These are phyloP conservation scores for Fragum sueziense DNA, from an alignment of 2,888 invertebrate species.

Conservation along the genomic window DNA sequence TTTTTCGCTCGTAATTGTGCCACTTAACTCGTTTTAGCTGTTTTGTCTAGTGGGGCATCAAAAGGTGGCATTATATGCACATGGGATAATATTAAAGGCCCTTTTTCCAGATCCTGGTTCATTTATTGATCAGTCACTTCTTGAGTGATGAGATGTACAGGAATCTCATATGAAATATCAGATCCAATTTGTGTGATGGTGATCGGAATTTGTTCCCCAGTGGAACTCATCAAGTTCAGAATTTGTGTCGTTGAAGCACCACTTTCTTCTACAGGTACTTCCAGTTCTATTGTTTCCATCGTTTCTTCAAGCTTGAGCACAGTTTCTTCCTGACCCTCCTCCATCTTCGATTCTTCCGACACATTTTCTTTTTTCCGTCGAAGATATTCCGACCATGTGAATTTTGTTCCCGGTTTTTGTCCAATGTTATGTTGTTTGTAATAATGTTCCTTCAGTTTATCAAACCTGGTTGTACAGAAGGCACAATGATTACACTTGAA, in stretches of 20 bases:
- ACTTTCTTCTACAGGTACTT: constrained; percentile 36
- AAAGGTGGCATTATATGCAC: no score
- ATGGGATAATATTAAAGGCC: no score
- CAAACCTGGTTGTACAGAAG: constrained; percentile 84
- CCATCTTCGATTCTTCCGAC: neutral
- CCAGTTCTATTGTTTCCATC: constrained; percentile 52
- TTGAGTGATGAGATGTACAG: constrained; percentile 33
- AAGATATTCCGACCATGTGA: constrained; percentile 57
- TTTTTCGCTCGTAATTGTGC: no score
- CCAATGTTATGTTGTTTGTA: constrained; percentile 79
- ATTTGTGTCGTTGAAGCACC: constrained; percentile 36
- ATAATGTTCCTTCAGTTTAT: constrained; percentile 85
- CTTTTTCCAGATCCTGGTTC: no score
- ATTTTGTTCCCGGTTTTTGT: constrained; percentile 70
- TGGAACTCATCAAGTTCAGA: constrained; percentile 42
- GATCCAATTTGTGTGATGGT: constrained; percentile 48
- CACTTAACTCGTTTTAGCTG: no score
- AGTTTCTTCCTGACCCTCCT: neutral
- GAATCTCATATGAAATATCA: constrained; percentile 43
- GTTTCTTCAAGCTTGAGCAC: constrained; percentile 34
- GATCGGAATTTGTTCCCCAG: constrained; percentile 51
- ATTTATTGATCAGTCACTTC: constrained; percentile 22
- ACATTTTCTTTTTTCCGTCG: constrained; percentile 16
- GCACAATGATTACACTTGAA: constrained; percentile 83
- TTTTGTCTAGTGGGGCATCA: no score